Conservation (phyloP, 2,888 invertebrate genomes). For the Agrochola lota region DNA sequence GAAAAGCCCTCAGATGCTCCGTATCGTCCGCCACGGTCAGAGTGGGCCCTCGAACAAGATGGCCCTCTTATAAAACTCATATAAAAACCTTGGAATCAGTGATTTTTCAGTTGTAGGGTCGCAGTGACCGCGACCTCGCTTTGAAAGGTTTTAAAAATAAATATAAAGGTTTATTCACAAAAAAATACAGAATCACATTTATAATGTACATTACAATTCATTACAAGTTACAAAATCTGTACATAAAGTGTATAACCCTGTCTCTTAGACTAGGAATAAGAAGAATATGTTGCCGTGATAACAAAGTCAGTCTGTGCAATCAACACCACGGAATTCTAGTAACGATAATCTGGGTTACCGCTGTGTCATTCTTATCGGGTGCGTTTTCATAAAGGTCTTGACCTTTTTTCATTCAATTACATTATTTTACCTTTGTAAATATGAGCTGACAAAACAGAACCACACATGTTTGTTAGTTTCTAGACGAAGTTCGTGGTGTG, state of each 20-base stretch:
- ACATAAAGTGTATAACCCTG: too few species aligned
- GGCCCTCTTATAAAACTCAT: slow-evolving; percentile 49
- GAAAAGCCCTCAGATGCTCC: slow-evolving; percentile 36
- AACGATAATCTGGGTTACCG: neutral
- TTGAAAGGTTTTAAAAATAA: neutral
- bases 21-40: slow-evolving; percentile 37
- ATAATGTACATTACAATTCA: too few species aligned
- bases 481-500: neutral
- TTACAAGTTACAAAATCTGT: too few species aligned
- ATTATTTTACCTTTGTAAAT: neutral
- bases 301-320: neutral
- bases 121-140: slow-evolving; percentile 36
- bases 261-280: too few species aligned
- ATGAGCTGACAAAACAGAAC: neutral
- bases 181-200: too few species aligned
- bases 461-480: neutral
- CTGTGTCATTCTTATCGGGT: neutral
- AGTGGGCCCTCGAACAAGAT: slow-evolving; percentile 48
- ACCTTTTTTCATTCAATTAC: neutral
- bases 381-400: neutral
- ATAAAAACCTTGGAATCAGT: slow-evolving; percentile 61
- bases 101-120: slow-evolving; percentile 49
- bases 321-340: neutral
- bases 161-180: too few species aligned
- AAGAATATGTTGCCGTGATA: neutral